Base-by-base conservation (phyloP, 2,113 vertebrate species). In the Asarcornis scutulata region DNA sequence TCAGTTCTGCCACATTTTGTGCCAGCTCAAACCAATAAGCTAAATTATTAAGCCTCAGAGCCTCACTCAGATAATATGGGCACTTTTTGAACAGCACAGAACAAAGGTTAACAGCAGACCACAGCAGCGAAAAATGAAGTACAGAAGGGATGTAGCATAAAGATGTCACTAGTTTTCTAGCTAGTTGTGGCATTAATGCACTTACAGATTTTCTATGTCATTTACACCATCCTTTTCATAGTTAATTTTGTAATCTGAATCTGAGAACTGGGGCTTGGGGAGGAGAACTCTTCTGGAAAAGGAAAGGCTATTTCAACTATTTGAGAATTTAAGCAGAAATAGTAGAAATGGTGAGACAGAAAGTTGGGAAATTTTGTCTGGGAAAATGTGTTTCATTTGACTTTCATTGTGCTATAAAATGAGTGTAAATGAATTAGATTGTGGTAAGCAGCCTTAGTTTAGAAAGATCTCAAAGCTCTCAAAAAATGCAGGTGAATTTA, bases 21-120 rank as follows among this genome's bases (percentile, higher is more conserved):
- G 76, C 94, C 93, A 92, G 71, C 62, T 87, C 55, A 63, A 91
- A 85, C 85, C 85, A 88, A 50, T 79, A 89, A 95, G 27, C 63
- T 95, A 82, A 95, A 96, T 91, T 84, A 92, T 92, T 89, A 87
- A 91, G 73, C 59, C 64, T 89, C 6, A 7, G 71, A 96, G 75
- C 11, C 46, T 90, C 86, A 17, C 59, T 86, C 67, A 77, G 59
- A 83, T 94, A 88, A 85, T 77, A 56, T 74, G 56, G 58, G 85
- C 59, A 77, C 48, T 89, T 91, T 93, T 67, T 86, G 72, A 94
- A 85, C 42, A 76, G 75, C 25, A 38, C 36, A 71, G 82, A 52
- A 83, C 72, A 89, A 95, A 95, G 87, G 87, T 91, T 89, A 96
- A 90, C 56, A 86, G 73, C 75, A 83, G 78, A 91, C 85, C 0